A percentile compares a stretch with the other conserved stretches of the same genome.
These are phyloP conservation scores for Hiodon alosoides DNA, from an alignment of 2,113 vertebrate genomes.

Conservation along the genomic window DNA sequence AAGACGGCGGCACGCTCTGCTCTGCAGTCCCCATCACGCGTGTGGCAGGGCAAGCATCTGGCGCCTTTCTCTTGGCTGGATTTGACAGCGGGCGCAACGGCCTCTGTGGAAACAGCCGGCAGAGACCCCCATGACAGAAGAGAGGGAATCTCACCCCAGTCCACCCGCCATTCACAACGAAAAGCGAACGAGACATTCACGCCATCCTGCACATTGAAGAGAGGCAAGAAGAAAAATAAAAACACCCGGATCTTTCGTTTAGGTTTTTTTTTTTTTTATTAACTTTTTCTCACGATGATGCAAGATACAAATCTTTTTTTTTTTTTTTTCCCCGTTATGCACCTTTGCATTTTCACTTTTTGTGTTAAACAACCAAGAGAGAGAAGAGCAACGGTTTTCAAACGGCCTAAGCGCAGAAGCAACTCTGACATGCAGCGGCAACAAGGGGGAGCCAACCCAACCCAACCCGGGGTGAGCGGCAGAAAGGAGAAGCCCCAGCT, in stretches of 20 bases:
- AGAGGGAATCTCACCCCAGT: neutral
- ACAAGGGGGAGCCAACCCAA: slow-evolving; percentile 41
- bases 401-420: slow-evolving; percentile 54
- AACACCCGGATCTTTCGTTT: slow-evolving; percentile 23
- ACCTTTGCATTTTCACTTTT: slow-evolving; percentile 27
- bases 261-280: slow-evolving; percentile 59
- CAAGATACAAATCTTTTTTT: slow-evolving; percentile 51
- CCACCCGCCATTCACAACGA: neutral
- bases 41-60: too few species aligned
- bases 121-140: too few species aligned
- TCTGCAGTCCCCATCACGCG: too few species aligned
- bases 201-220: neutral
- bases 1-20: too few species aligned
- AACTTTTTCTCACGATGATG: slow-evolving; percentile 66
- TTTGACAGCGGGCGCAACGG: too few species aligned
- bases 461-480: slow-evolving; percentile 41
- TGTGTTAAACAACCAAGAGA: slow-evolving; percentile 50
- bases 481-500: neutral
- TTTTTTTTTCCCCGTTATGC: neutral
- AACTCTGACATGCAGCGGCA: slow-evolving; percentile 58
- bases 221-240: neutral
- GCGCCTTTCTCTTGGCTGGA: too few species aligned
- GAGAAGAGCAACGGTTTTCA: slow-evolving; percentile 42
- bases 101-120: too few species aligned
- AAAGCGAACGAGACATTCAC: neutral